phyloP scores from a whole-genome alignment of 2,113 vertebrate species.

The Lophura nycthemera region DNA sequence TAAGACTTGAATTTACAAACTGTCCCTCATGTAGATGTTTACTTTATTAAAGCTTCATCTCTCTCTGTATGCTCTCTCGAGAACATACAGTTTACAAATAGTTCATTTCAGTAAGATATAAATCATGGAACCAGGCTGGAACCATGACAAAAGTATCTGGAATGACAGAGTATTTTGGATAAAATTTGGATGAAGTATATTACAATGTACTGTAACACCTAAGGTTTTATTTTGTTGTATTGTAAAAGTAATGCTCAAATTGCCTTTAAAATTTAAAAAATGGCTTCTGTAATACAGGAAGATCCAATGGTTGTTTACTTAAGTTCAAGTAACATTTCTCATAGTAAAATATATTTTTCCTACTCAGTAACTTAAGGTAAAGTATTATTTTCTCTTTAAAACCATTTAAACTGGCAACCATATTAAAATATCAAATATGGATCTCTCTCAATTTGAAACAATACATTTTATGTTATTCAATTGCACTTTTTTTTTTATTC shows the following conservation, averaged over 20 bases:
- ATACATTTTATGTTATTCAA: not conserved
- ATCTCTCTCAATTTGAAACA: not conserved
- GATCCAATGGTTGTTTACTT: not conserved
- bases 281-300: not conserved
- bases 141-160: too few species aligned
- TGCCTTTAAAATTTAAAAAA: not conserved
- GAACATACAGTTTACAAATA: not conserved
- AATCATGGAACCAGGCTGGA: too few species aligned
- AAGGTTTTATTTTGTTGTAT: not conserved
- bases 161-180: not conserved
- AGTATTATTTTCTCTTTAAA: not conserved
- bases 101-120: not conserved
- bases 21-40: not conserved
- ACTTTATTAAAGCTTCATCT: not conserved
- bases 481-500: not conserved
- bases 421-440: not conserved
- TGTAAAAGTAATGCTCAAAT: not conserved
- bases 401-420: not conserved
- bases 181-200: not conserved
- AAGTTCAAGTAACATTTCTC: not conserved
- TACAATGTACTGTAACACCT: not conserved
- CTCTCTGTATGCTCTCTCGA: not conserved
- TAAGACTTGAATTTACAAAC: not conserved
- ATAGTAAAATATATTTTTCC: not conserved
- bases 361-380: not conserved